Conservation (phyloP, 2,113 vertebrate species). For the Pluvialis apricaria region DNA sequence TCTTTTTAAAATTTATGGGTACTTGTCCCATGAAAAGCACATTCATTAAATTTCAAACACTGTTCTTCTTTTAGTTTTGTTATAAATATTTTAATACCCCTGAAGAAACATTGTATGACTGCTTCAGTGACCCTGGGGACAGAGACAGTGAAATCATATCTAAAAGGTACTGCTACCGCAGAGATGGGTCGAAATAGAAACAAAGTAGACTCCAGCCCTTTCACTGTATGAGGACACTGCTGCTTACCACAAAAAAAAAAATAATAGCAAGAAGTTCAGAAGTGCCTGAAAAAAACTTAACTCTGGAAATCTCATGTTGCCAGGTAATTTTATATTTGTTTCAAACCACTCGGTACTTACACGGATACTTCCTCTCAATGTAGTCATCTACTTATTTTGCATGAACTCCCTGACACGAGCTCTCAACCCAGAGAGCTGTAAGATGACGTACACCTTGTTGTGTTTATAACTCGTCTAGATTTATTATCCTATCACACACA, state of each 20-base stretch:
- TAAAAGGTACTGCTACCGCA: background rate
- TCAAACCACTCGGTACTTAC: background rate
- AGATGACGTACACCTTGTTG: background rate
- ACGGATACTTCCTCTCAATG: background rate
- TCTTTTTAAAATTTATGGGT: background rate
- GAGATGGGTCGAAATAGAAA: background rate
- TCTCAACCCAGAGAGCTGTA: background rate
- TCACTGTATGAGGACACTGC: background rate
- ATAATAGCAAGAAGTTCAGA: background rate
- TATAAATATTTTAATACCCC: background rate
- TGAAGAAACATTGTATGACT: background rate
- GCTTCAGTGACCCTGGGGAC: background rate
- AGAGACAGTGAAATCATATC: background rate
- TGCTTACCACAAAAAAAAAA: background rate
- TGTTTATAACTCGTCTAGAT: background rate
- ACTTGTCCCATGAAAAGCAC: background rate
- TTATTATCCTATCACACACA: background rate
- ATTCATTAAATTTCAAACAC: background rate
- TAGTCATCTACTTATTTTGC: background rate
- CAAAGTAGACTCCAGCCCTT: background rate
- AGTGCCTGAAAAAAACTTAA: background rate
- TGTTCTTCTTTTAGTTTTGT: conserved; percentile 1
- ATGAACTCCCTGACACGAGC: background rate
- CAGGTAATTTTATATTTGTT: background rate
- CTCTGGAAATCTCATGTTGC: background rate